Base-by-base conservation (phyloP, 2,113 vertebrate species). In the Neolamprologus fasciatus region DNA sequence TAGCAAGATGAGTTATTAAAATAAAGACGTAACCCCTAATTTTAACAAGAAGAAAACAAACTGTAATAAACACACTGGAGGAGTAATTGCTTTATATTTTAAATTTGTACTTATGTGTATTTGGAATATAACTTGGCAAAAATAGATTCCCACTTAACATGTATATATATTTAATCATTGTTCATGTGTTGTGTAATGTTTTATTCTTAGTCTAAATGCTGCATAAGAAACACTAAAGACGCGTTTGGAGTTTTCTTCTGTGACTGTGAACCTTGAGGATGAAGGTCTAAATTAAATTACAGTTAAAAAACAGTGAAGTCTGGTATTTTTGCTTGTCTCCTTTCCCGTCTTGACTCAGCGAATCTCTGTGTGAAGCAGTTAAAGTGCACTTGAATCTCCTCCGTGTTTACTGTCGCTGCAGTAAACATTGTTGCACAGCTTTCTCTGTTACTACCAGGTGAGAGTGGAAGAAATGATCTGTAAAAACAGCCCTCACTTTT, bases 141-240 rank as follows among this genome's bases (percentile, higher is more conserved):
- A 66, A 3, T 35, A 37, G 61, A 37, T 66, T 37, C 6, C 0
- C 31, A 5, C 61, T 66, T 66, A 66, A 63, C 28, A 7, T 4
- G 0, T 11, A 63, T 33, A 61, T 61, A 31, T 61, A 33, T 63
- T 1, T 61, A 61, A 61, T 61, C 17, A 12, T 35, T 0, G 31
- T 63, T 63, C 13, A 1, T 35, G 31, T 63, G 6, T 66, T n/a
- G 19, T 33, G 0, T 66, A 37, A 66, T 37, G 8, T 0, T 76
- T 76, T 73, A 37, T 28, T 28, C 21, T 45, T 17, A 17, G 21
- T 28, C 8, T 45, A 45, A 17, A 26, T 73, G 40, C 14, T 47
- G 68, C 21, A 11, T 73, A 28, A 47, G 68, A 73, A 73, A 0
- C 68, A 73, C 6, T 26, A 73, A 73, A 73, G 37, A 23, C 0